phyloP scores from a whole-genome alignment of 2,888 invertebrate genomes.

The Myathropa florea region DNA sequence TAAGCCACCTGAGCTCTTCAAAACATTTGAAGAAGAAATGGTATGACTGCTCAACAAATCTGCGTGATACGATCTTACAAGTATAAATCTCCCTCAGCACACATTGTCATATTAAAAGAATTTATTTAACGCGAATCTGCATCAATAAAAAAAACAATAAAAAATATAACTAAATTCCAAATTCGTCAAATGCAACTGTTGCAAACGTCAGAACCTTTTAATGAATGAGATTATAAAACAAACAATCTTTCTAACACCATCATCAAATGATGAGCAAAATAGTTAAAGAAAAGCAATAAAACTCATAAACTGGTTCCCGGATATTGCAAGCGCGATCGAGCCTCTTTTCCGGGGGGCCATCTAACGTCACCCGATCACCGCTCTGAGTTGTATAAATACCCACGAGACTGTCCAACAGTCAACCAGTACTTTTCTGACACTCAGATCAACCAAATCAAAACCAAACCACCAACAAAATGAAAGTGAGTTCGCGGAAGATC shows the following conservation, averaged over 20 bases:
- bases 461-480: conserved; percentile 14
- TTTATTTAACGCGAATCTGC: too few relatives aligned
- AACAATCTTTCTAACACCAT: background rate
- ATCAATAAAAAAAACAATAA: too few relatives aligned
- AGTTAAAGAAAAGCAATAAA: conserved; percentile 6
- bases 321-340: background rate
- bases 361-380: background rate
- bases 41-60: too few relatives aligned
- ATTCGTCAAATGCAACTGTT: too few relatives aligned
- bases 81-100: too few relatives aligned
- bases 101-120: too few relatives aligned
- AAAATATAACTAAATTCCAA: too few relatives aligned
- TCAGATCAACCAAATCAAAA: conserved; percentile 15
- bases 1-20: too few relatives aligned
- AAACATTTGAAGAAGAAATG: too few relatives aligned
- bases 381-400: conserved; percentile 26
- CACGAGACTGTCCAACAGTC: background rate
- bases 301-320: conserved; percentile 20
- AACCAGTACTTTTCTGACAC: conserved; percentile 27
- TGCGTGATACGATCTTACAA: too few relatives aligned
- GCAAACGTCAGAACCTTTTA: too few relatives aligned
- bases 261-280: background rate
- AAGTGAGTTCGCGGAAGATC: conserved; percentile 21
- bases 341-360: background rate
- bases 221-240: too few relatives aligned